Base-by-base conservation (phyloP, 2,888 invertebrate species). In the Nomada lathburiana region DNA sequence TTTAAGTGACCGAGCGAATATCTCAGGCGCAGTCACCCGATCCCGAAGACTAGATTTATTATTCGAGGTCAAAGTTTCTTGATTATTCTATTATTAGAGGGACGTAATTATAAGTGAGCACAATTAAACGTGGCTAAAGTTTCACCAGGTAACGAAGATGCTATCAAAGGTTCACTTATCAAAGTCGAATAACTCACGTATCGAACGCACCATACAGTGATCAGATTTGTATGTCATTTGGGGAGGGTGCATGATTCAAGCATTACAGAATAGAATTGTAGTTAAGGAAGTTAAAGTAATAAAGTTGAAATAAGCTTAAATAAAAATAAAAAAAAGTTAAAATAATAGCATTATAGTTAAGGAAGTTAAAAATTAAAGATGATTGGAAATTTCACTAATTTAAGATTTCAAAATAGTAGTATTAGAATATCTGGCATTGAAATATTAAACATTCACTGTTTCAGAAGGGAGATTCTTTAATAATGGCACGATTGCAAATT, bases 1-100 rank as follows among this genome's bases (percentile, higher is more conserved):
- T 84, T 84, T 71, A 74, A 82, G 75, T 82, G 71, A 63, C 67
- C 70, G 69, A 52, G 52, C 53, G 80, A 72, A 53, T 71, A 69
- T 75, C 52, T 72, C 50, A 50, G 67, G 64, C 50, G 71, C 68
- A 67, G 80, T 83, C 70, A 70, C 47, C 53, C 77, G 82, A 69
- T 69, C 62, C 60, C 72, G 63, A 86, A 63, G 76, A 79, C 74
- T 64, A 62, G 84, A 81, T 86, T 86, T 86, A 86, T 86, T 82
- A 82, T 76, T 79, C 72, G 53, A 29, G 57, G 62, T 79, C 36
- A 52, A 86, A 86, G 75, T 80, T 86, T 53, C 76, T 69, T 79
- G 76, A 82, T 86, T 82, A 76, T 72, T 68, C 63, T 62, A 62
- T 69, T 71, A 78, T 76, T 78, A 76, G 47, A 50, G 44, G 2